Conservation (phyloP, 30 jellyfish, hydroid and myxozoan genomes). For the Hydra vulgaris region DNA sequence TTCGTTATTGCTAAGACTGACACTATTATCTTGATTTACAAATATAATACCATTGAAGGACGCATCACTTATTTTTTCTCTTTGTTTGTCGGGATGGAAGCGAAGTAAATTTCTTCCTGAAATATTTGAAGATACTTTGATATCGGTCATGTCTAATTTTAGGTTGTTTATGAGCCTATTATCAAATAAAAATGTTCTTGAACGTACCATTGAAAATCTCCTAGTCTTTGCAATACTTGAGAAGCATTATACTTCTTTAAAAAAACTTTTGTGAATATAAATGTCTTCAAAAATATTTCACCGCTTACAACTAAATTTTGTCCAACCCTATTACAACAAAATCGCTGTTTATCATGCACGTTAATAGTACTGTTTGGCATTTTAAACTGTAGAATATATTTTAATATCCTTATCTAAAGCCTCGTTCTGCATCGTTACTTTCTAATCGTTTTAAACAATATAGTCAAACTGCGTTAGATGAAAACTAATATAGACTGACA, state of each 20-base stretch:
- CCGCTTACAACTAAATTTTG: neutral
- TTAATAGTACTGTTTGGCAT: neutral
- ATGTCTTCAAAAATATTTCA: neutral
- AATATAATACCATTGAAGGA: neutral
- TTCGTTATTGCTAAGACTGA: neutral
- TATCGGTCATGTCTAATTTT: neutral
- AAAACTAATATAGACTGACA: neutral
- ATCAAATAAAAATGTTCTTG: neutral
- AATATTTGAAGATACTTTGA: slow-evolving; percentile 3
- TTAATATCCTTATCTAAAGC: neutral
- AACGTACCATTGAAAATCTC: neutral
- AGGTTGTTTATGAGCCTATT: neutral
- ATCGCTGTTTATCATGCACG: neutral
- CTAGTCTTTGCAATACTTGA: neutral
- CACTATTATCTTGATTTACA: neutral
- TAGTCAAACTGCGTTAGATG: neutral
- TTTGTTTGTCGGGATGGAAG: slow-evolving; percentile 1
- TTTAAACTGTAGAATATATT: neutral
- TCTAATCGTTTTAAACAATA: neutral
- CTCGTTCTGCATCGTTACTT: neutral
- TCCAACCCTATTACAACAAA: neutral
- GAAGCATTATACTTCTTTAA: neutral
- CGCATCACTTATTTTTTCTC: neutral
- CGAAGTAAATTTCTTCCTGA: slow-evolving; percentile 20
- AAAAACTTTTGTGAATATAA: no score